Evolutionary conservation across 2,888 invertebrate genomes (phyloP).

Genomic region (Epirrita christyi): DNA sequence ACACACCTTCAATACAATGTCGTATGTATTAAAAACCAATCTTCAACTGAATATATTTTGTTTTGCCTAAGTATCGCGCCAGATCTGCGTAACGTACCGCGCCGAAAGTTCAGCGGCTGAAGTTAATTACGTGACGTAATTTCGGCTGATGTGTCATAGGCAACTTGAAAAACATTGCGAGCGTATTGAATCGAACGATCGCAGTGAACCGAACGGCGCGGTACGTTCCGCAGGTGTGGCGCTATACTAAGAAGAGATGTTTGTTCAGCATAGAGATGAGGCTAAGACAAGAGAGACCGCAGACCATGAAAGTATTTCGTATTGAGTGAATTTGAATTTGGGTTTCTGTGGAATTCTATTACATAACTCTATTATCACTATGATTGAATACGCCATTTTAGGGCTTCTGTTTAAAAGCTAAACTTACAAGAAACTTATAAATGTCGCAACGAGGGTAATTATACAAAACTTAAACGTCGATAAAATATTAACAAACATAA

Average conservation of each 20-base stretch:
- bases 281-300: not conserved
- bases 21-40: not conserved
- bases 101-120: too few relatives aligned
- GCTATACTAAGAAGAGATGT: too few relatives aligned
- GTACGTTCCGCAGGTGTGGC: too few relatives aligned
- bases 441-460: slow-evolving; percentile 12
- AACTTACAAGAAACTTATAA: not conserved
- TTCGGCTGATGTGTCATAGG: too few relatives aligned
- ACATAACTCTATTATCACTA: not conserved
- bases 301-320: slow-evolving; percentile 1
- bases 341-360: slow-evolving; percentile 20
- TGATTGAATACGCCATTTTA: not conserved
- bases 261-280: not conserved
- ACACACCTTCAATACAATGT: slow-evolving; percentile 22
- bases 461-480: slow-evolving; percentile 11
- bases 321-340: slow-evolving; percentile 14
- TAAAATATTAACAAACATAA: slow-evolving; percentile 8
- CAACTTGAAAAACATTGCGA: too few relatives aligned
- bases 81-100: too few relatives aligned
- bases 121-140: too few relatives aligned
- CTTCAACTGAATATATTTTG: not conserved
- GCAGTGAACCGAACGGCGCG: too few relatives aligned
- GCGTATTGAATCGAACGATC: too few relatives aligned
- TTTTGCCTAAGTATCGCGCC: too few relatives aligned
- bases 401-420: not conserved